phyloP scores from a whole-genome alignment of 1,140 invertebrate genomes.

The Drosophila lini region DNA sequence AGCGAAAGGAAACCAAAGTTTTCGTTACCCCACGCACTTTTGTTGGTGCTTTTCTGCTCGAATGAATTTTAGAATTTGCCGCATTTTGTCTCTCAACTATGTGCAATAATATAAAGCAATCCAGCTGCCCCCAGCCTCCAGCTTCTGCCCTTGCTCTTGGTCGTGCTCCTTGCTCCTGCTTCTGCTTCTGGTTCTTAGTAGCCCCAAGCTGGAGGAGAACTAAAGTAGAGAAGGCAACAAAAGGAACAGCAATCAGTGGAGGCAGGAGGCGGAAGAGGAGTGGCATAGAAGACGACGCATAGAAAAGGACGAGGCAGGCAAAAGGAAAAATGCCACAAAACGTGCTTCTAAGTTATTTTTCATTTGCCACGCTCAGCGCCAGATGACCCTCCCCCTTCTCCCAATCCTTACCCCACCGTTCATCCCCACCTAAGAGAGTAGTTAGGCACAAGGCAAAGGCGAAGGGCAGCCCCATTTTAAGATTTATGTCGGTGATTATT shows the following conservation, averaged over 20 bases:
- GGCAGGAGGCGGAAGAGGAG: constrained; percentile 4
- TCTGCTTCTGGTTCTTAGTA: constrained; percentile 2
- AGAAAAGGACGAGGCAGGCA: constrained; percentile 40
- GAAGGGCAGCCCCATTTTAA: constrained; percentile 68
- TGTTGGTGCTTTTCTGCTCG: constrained; percentile 54
- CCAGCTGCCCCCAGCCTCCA: not conserved
- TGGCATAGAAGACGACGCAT: constrained; percentile 41
- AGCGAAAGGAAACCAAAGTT: constrained; percentile 48
- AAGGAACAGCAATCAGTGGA: constrained; percentile 32
- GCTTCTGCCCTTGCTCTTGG: not conserved
- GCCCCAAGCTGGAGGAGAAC: constrained; percentile 16
- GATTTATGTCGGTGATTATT: constrained; percentile 84
- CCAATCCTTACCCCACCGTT: not conserved
- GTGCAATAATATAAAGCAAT: constrained; percentile 61
- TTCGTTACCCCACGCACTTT: constrained; percentile 27
- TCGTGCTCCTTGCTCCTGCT: not conserved
- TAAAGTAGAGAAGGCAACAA: constrained; percentile 31
- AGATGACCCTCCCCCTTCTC: constrained; percentile 24
- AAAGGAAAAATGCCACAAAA: constrained; percentile 75
- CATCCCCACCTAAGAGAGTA: constrained; percentile 57
- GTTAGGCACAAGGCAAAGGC: constrained; percentile 49
- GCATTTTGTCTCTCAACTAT: constrained; percentile 72
- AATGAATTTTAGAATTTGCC: constrained; percentile 69
- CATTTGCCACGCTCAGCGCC: constrained; percentile 64
- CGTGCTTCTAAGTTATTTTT: constrained; percentile 82